phyloP scores from a whole-genome alignment of 2,113 vertebrate genomes.

The Corynorhinus townsendii region DNA sequence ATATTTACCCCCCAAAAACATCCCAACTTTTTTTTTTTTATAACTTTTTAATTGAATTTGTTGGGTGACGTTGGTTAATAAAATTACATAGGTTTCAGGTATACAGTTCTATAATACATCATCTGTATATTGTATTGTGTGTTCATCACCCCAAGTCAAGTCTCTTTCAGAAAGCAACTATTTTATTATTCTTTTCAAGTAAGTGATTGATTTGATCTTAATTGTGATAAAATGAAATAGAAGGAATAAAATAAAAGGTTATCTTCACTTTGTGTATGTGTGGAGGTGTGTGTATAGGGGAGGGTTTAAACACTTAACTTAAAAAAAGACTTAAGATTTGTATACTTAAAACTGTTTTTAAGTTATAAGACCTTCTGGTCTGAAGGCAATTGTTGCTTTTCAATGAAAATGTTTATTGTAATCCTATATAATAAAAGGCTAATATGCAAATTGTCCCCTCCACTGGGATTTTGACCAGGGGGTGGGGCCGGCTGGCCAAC shows the following conservation, averaged over 20 bases:
- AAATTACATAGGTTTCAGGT: not conserved
- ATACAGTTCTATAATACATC: not conserved
- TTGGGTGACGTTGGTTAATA: not conserved
- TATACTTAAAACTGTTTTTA: not conserved
- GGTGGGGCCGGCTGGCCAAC: no score
- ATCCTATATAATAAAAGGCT: no score
- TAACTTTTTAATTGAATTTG: not conserved
- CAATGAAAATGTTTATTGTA: no score
- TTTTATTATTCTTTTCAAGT: not conserved
- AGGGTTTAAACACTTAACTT: conserved; percentile 20
- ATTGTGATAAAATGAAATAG: not conserved
- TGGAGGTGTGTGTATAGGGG: not conserved
- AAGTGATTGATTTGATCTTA: not conserved
- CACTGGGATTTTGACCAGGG: no score
- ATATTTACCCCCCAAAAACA: not conserved
- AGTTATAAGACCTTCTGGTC: not conserved
- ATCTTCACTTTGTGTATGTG: not conserved
- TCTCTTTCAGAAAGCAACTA: not conserved
- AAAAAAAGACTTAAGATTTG: not conserved
- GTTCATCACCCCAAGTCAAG: not conserved
- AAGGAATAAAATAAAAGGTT: not conserved
- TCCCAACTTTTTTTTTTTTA: not conserved
- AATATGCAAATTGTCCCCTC: no score
- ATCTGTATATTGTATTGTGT: not conserved
- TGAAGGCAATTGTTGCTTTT: conserved; percentile 2